Evolutionary conservation across 1,140 invertebrate species (phyloP).

Genomic region (Scaptomyza montana): DNA sequence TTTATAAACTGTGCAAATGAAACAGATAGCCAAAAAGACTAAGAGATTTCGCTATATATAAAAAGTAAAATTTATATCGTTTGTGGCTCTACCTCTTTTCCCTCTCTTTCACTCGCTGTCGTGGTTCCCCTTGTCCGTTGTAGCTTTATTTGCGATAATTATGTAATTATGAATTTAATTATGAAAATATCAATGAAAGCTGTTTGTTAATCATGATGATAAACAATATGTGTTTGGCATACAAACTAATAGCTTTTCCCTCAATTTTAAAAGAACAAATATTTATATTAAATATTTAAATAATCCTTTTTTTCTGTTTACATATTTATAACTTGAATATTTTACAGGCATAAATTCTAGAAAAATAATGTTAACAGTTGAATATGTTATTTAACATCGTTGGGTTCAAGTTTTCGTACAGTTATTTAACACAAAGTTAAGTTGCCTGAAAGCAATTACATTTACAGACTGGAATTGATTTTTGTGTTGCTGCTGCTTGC

Average conservation of each 20-base stretch:
- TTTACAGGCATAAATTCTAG: too few relatives aligned
- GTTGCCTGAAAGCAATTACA: background rate
- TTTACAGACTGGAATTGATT: background rate
- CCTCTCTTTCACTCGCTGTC: background rate
- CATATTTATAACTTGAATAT: too few relatives aligned
- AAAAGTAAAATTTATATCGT: background rate
- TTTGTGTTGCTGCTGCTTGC: background rate
- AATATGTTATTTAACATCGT: too few relatives aligned
- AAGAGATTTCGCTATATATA: background rate
- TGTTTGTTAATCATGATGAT: background rate
- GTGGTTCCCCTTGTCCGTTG: background rate
- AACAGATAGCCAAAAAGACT: constrained; percentile 12
- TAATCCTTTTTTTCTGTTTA: too few relatives aligned
- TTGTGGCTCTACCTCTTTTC: background rate
- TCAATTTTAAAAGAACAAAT: background rate
- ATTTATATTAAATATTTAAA: background rate
- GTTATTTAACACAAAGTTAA: background rate
- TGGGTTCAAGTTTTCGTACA: background rate
- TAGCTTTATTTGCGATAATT: background rate
- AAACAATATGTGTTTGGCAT: background rate
- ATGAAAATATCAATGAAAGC: background rate
- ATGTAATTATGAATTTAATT: background rate
- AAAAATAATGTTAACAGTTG: background rate
- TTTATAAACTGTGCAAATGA: constrained; percentile 21
- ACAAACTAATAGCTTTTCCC: background rate